These are phyloP conservation scores for Homarus americanus DNA, from an alignment of 1,140 invertebrate genomes.

Conservation along the genomic window DNA sequence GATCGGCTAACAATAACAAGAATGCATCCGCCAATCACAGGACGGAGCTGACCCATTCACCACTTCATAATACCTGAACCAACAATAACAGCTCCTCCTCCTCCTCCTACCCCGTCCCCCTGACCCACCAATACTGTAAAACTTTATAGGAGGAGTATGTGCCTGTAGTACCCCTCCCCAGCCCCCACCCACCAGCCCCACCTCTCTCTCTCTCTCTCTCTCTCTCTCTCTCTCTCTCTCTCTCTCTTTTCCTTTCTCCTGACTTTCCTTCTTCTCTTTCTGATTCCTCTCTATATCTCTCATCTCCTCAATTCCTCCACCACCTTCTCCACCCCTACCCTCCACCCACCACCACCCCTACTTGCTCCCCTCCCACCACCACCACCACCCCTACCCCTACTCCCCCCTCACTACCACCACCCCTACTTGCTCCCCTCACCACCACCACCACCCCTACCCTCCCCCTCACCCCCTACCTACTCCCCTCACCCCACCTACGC, in stretches of 20 bases:
- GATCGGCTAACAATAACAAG: neutral
- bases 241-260: neutral
- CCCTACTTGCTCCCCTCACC: neutral
- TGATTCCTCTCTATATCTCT: neutral
- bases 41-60: neutral
- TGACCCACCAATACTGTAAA: too few species aligned
- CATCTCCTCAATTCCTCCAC: neutral
- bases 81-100: neutral
- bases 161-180: neutral
- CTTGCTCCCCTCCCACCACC: neutral
- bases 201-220: slow-evolving; percentile 7
- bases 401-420: neutral
- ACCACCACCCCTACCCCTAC: neutral
- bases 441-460: neutral
- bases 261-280: neutral
- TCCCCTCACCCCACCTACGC: neutral
- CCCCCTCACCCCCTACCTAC: neutral
- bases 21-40: neutral
- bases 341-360: neutral
- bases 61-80: neutral
- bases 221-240: neutral
- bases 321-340: neutral
- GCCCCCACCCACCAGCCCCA: too few species aligned
- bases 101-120: neutral
- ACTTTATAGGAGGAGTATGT: neutral